Evolutionary conservation across 2,888 invertebrate genomes (phyloP).

Genomic region (Lamellibrachia columna): DNA sequence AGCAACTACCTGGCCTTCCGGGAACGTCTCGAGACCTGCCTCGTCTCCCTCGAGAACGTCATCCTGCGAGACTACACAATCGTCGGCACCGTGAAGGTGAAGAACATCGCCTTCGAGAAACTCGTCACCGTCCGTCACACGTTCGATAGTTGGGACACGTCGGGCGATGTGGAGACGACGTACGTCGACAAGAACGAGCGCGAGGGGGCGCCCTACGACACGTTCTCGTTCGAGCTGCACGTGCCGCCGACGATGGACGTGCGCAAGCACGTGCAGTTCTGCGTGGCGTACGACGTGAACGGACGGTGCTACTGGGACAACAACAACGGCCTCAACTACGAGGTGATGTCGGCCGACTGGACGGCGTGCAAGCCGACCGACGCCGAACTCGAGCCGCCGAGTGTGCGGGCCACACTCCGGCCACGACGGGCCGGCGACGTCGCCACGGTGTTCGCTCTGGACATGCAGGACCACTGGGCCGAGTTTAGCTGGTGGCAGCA

Average conservation of each 20-base stretch:
- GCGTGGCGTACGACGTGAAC: slow-evolving; percentile 80
- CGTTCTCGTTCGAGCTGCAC: slow-evolving; percentile 85
- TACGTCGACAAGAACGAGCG: slow-evolving; percentile 67
- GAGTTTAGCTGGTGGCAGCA: slow-evolving; percentile 31
- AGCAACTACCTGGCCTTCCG: slow-evolving; percentile 90
- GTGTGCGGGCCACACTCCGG: slow-evolving; percentile 39
- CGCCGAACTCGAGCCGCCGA: slow-evolving; percentile 73
- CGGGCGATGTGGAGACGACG: slow-evolving; percentile 81
- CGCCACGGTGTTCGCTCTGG: slow-evolving; percentile 25
- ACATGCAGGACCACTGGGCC: slow-evolving; percentile 26
- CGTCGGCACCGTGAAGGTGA: slow-evolving; percentile 89
- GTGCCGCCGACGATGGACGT: slow-evolving; percentile 68
- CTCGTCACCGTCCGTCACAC: slow-evolving; percentile 84
- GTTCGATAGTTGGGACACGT: slow-evolving; percentile 83
- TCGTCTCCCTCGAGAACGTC: slow-evolving; percentile 90
- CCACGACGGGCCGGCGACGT: neutral
- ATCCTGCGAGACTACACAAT: slow-evolving; percentile 85
- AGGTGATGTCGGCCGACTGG: slow-evolving; percentile 67
- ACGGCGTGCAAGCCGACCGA: neutral
- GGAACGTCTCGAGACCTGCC: slow-evolving; percentile 79
- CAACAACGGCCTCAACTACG: slow-evolving; percentile 85
- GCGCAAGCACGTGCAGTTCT: slow-evolving; percentile 78
- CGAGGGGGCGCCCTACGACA: slow-evolving; percentile 75
- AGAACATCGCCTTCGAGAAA: slow-evolving; percentile 88
- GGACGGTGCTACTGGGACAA: slow-evolving; percentile 89